phyloP scores from a whole-genome alignment of 2,797 vertebrate genomes.

The Enteromius afrohamiltoni region DNA sequence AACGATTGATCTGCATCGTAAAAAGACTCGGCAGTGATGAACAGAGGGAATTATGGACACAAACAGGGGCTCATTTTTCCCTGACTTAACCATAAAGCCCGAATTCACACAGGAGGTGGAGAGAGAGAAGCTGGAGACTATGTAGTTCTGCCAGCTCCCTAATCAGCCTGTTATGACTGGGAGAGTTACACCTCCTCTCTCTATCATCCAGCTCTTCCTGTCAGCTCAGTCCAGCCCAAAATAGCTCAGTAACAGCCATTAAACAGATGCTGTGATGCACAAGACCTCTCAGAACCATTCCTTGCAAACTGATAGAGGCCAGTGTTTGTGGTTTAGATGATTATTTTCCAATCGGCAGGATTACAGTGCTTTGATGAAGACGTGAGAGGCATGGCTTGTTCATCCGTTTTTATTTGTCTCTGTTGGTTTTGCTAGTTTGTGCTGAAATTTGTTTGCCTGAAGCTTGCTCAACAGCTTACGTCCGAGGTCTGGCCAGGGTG shows the following conservation, averaged over 20 bases:
- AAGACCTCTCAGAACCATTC: slow-evolving; percentile 15
- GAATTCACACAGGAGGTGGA: slow-evolving; percentile 38
- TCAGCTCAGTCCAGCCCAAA: slow-evolving; percentile 31
- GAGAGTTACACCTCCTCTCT: slow-evolving; percentile 36
- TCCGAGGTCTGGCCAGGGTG: slow-evolving; percentile 70
- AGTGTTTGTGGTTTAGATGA: background rate
- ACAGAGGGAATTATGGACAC: slow-evolving; percentile 47
- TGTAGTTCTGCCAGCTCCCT: slow-evolving; percentile 45
- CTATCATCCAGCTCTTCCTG: slow-evolving; percentile 40
- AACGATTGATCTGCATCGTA: slow-evolving; percentile 47
- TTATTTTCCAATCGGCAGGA: slow-evolving; percentile 20
- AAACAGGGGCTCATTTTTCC: slow-evolving; percentile 44
- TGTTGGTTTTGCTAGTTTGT: slow-evolving; percentile 72
- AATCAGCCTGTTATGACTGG: slow-evolving; percentile 48
- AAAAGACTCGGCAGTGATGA: slow-evolving; percentile 46
- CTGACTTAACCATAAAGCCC: slow-evolving; percentile 43
- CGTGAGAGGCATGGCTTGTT: slow-evolving; percentile 61
- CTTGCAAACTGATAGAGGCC: slow-evolving; percentile 7
- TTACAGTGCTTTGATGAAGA: slow-evolving; percentile 20
- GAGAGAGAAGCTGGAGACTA: slow-evolving; percentile 35
- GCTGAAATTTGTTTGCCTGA: slow-evolving; percentile 74
- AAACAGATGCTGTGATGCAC: slow-evolving; percentile 44
- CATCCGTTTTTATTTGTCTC: slow-evolving; percentile 68
- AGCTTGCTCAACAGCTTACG: slow-evolving; percentile 77
- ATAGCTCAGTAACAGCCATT: slow-evolving; percentile 46